Conservation (phyloP, 2,888 invertebrate genomes). For the Limulus polyphemus region DNA sequence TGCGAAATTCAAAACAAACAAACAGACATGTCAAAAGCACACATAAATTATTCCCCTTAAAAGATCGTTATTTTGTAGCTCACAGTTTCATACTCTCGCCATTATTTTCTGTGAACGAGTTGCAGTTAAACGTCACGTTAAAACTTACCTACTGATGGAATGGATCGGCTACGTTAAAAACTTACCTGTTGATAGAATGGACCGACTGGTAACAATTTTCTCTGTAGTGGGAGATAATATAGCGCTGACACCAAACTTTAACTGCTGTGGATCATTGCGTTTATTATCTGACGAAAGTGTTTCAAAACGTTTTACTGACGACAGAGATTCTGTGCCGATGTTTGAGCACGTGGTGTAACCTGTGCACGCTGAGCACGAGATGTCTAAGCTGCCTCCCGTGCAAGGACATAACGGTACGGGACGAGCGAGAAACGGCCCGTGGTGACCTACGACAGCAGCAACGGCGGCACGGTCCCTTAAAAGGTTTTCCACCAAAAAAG, state of each 20-base stretch:
- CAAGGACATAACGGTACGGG: constrained; percentile 19
- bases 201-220: background rate
- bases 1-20: too few species aligned
- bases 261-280: constrained; percentile 5
- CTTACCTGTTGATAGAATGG: too few species aligned
- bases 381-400: background rate
- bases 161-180: too few species aligned
- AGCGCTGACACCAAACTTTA: constrained; percentile 81
- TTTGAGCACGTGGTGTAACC: constrained; percentile 13
- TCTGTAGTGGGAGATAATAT: constrained; percentile 45
- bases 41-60: too few species aligned
- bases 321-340: background rate
- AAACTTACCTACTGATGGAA: too few species aligned
- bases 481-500: constrained; percentile 27
- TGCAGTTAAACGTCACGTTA: too few species aligned
- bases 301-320: background rate
- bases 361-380: constrained; percentile 3
- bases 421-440: constrained; percentile 15
- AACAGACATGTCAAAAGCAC: too few species aligned
- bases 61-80: too few species aligned
- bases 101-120: too few species aligned
- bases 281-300: too few species aligned
- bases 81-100: too few species aligned
- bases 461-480: constrained; percentile 22
- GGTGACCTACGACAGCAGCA: constrained; percentile 10